These are phyloP conservation scores for Salminus brasiliensis DNA, from an alignment of 2,113 vertebrate species.

Conservation along the genomic window DNA sequence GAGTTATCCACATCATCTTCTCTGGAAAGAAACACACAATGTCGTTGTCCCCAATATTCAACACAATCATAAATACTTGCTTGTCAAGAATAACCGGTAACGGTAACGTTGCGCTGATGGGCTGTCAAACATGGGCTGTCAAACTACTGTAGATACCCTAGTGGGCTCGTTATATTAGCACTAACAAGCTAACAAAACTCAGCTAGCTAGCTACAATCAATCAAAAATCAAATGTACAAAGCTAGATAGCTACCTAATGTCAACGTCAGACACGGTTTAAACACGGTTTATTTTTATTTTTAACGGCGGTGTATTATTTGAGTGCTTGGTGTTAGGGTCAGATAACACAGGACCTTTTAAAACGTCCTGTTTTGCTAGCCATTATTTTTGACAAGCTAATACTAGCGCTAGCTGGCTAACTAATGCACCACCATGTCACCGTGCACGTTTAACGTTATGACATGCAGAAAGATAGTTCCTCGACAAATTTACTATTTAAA, in stretches of 20 bases:
- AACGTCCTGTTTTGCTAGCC: background rate
- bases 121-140: background rate
- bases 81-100: background rate
- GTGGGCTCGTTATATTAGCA: no score
- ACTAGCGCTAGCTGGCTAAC: background rate
- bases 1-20: slow-evolving; percentile 85
- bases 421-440: background rate
- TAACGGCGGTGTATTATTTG: no score
- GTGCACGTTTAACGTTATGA: background rate
- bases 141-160: no score
- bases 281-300: background rate
- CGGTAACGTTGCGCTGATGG: background rate
- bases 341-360: background rate
- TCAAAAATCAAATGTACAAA: background rate
- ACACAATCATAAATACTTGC: background rate
- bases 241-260: background rate
- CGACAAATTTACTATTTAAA: background rate
- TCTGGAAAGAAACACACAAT: slow-evolving; percentile 69
- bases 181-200: background rate
- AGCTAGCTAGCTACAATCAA: background rate
- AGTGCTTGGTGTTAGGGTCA: no score
- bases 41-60: no score
- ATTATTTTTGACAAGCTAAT: background rate
- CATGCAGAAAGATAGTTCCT: no score
- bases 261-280: background rate